Base-by-base conservation (phyloP, 2,797 vertebrate genomes). In the Notoglanidium macrostoma region DNA sequence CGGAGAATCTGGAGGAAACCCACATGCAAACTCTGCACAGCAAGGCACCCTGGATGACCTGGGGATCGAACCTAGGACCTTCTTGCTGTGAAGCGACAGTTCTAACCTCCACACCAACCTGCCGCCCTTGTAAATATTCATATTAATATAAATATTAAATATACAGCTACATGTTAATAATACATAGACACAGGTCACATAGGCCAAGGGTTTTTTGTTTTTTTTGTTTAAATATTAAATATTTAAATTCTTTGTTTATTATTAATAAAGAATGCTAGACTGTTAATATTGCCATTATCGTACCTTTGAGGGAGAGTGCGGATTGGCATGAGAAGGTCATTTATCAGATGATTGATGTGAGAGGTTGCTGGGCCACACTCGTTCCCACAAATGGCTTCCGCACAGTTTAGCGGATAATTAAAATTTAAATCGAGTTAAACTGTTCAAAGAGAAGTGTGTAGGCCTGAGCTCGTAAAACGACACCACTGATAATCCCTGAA, bases 391-490 rank as follows among this genome's bases (percentile, higher is more conserved):
- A 88, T 91, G 89, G 88, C 92, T 91, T 90, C 93, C 90, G 89
- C 92, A 91, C 94, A 96, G 94, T 96, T 96, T 96, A 96, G 94
- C 96, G 85, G 95, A 96, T 96, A 96, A 96, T 96, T 96, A 96
- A 96, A 95, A 94, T 93, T 90, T 95, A 95, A 96, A 93, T 92
- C 87, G 81, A 94, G 92, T 93, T 94, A 93, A 95, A 93, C 92
- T 93, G 81, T 92, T 95, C 94, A 95, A 95, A 94, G 94, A 91
- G 73, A 89, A 90, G 84, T 91, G 91, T 90, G 54, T 91, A 87
- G 93, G 92, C 92, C 93, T 89, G 88, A 93, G 93, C 94, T 89
- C 91, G 93, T 95, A 95, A 96, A 94, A 91, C 89, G 92, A 96
- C 94, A 96, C 95, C 93, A 76, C 68, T 82, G 44, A 89, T 91